phyloP scores from a whole-genome alignment of 2,888 invertebrate species.

The Coremacera marginata region DNA sequence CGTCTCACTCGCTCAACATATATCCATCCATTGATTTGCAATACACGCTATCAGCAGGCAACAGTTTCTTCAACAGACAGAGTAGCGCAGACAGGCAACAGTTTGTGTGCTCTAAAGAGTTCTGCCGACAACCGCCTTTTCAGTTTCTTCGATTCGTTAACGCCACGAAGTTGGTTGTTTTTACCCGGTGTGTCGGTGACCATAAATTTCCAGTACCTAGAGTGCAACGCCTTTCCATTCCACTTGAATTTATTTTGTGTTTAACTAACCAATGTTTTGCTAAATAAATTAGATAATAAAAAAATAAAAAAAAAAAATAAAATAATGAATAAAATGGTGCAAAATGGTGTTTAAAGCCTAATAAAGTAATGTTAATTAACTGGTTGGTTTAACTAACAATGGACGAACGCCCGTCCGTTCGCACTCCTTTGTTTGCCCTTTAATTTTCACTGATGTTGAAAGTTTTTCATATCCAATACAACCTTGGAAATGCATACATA shows the following conservation, averaged over 20 bases:
- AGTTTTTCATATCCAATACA: slow-evolving; percentile 18
- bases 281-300: not conserved
- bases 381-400: not conserved
- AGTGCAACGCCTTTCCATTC: slow-evolving; percentile 20
- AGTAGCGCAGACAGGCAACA: slow-evolving; percentile 15
- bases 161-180: slow-evolving; percentile 32
- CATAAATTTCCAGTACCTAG: slow-evolving; percentile 1
- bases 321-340: not conserved
- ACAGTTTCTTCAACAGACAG: slow-evolving; percentile 22
- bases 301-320: not conserved
- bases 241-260: not conserved
- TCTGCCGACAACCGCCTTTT: slow-evolving; percentile 12
- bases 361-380: not conserved
- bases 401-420: not conserved
- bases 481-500: slow-evolving; percentile 27
- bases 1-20: not conserved
- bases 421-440: not conserved
- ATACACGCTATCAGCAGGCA: slow-evolving; percentile 17
- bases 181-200: slow-evolving; percentile 16
- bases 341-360: not conserved
- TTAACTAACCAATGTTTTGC: not conserved
- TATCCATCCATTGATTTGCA: not conserved
- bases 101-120: slow-evolving; percentile 22
- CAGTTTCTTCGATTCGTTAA: slow-evolving; percentile 38
- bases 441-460: slow-evolving; percentile 21